A percentile compares a stretch with the other conserved stretches of the same genome.
These are phyloP conservation scores for Zeugodacus cucurbitae DNA, from an alignment of 1,140 invertebrate genomes.

Conservation along the genomic window DNA sequence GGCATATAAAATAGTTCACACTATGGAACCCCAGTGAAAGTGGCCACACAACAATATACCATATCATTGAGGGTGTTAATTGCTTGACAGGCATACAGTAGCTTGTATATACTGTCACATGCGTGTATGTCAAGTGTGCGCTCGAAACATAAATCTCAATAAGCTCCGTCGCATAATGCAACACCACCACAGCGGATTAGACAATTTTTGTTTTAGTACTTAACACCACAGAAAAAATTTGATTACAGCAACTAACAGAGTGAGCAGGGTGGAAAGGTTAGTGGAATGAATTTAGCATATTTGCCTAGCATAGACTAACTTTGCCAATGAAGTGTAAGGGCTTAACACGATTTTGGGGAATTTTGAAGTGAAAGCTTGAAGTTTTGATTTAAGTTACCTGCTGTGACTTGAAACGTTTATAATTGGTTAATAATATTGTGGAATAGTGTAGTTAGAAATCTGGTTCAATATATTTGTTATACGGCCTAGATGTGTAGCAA, in stretches of 20 bases:
- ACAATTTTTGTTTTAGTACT: neutral
- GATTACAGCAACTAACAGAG: neutral
- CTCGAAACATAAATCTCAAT: neutral
- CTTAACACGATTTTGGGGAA: too few species aligned
- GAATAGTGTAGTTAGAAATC: too few species aligned
- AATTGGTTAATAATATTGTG: too few species aligned
- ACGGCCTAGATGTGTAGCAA: too few species aligned
- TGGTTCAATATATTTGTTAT: too few species aligned
- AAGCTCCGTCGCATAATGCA: neutral
- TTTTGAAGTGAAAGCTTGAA: too few species aligned
- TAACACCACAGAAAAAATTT: neutral
- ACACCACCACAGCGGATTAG: neutral
- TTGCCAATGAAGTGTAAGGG: too few species aligned
- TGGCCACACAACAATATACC: neutral
- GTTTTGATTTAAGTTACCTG: too few species aligned
- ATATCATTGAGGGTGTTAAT: neutral
- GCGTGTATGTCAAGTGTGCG: neutral
- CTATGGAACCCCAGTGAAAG: neutral
- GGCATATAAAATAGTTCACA: slow-evolving; percentile 4
- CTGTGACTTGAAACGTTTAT: too few species aligned
- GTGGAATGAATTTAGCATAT: neutral
- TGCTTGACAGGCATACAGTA: neutral
- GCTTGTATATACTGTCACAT: neutral
- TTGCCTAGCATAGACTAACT: too few species aligned
- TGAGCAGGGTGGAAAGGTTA: neutral